Evolutionary conservation across 2,888 invertebrate species (phyloP).

Genomic region (Siphlonurus alternatus): DNA sequence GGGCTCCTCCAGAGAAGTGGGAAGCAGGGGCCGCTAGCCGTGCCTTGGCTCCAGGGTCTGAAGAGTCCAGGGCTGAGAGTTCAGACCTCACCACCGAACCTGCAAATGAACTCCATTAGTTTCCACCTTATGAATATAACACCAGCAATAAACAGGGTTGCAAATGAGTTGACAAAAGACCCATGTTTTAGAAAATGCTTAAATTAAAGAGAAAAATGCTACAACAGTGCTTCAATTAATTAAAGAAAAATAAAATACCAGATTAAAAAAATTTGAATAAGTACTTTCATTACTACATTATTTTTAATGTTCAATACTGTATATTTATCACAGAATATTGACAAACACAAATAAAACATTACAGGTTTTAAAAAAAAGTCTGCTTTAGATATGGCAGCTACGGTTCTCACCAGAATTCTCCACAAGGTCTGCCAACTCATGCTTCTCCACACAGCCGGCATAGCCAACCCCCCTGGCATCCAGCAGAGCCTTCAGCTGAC

Average conservation of each 20-base stretch:
- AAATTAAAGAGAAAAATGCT: too few species aligned
- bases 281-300: too few species aligned
- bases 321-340: too few species aligned
- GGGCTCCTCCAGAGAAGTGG: slow-evolving; percentile 18
- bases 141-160: not conserved
- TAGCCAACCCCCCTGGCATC: slow-evolving; percentile 20
- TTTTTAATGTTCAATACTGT: too few species aligned
- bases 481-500: slow-evolving; percentile 19
- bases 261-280: too few species aligned
- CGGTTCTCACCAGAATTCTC: slow-evolving; percentile 19
- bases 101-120: not conserved
- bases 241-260: too few species aligned
- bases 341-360: too few species aligned
- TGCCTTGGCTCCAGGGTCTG: not conserved
- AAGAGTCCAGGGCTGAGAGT: not conserved
- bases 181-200: not conserved
- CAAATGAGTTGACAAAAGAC: not conserved
- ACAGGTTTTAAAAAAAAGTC: too few species aligned
- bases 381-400: too few species aligned
- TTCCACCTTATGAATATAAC: too few species aligned
- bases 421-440: slow-evolving; percentile 19
- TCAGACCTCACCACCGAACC: not conserved
- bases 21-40: slow-evolving; percentile 13
- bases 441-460: slow-evolving; percentile 20
- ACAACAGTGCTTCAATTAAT: too few species aligned